These are phyloP conservation scores for Xiphias gladius DNA, from an alignment of 2,113 vertebrate species.

Conservation along the genomic window DNA sequence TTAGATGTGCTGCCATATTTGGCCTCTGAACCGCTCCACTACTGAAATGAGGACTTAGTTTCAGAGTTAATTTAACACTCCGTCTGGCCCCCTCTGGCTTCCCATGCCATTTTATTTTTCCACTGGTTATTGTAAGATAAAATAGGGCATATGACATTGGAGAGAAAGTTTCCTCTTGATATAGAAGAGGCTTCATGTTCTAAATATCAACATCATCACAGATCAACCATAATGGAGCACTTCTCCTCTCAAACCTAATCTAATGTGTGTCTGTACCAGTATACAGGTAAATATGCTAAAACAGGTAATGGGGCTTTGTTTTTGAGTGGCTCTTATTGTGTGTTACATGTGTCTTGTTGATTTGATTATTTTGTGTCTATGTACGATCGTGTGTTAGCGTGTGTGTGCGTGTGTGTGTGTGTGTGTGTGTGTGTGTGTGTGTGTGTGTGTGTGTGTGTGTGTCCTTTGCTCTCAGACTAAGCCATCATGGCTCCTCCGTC, in stretches of 20 bases:
- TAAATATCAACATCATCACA: constrained; percentile 4
- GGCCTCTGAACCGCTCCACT: not conserved
- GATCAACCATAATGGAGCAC: constrained; percentile 5
- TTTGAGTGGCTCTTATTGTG: constrained; percentile 4
- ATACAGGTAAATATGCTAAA: not conserved
- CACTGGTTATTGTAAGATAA: not conserved
- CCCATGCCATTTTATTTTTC: not conserved
- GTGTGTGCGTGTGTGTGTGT: constrained; percentile 33
- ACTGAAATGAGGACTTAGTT: not conserved
- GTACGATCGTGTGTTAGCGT: constrained; percentile 16
- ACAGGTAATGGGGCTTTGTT: not conserved
- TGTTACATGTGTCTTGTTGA: constrained; percentile 57
- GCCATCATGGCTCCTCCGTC: constrained; percentile 67
- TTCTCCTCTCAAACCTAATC: not conserved
- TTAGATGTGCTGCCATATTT: too few relatives aligned
- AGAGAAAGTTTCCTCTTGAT: not conserved
- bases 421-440: constrained; percentile 3
- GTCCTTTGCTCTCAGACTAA: constrained; percentile 54
- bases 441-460: constrained; percentile 33
- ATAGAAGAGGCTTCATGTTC: not conserved
- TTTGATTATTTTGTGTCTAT: constrained; percentile 46
- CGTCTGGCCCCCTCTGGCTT: too few relatives aligned
- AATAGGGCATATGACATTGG: not conserved
- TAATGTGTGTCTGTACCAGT: not conserved
- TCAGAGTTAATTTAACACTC: not conserved